Percentiles rank a stretch among this genome's conserved stretches.
These are phyloP conservation scores for Otocyon megalotis DNA, from an alignment of 2,113 vertebrate genomes.

Conservation along the genomic window DNA sequence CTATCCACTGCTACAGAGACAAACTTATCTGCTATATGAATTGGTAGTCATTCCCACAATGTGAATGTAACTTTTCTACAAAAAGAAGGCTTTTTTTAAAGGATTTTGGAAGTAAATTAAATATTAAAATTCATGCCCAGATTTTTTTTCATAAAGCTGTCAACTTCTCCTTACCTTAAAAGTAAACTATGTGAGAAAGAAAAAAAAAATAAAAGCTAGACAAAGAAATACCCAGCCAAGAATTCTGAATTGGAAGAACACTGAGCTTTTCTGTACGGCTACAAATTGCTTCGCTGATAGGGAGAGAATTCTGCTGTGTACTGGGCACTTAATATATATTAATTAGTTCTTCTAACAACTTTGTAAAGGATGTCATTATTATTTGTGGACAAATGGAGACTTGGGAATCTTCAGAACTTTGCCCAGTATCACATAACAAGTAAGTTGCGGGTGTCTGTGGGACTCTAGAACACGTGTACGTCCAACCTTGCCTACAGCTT, in stretches of 20 bases:
- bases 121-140: conserved; percentile 81
- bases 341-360: neutral
- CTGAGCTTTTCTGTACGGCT: neutral
- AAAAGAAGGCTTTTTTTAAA: conserved; percentile 57
- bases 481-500: neutral
- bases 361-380: neutral
- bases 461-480: accelerated
- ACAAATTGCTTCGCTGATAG: neutral
- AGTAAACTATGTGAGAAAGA: conserved; percentile 69
- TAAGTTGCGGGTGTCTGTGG: neutral
- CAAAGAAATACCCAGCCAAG: conserved; percentile 53
- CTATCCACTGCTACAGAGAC: neutral
- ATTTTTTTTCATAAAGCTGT: conserved; percentile 79
- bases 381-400: neutral
- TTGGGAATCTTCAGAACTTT: neutral
- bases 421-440: neutral
- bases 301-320: neutral
- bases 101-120: conserved; percentile 79
- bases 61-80: conserved; percentile 51
- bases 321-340: neutral
- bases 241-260: conserved; percentile 1
- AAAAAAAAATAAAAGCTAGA: conserved; percentile 70
- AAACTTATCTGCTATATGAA: neutral
- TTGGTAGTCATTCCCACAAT: conserved; percentile 45
- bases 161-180: conserved; percentile 78